A percentile compares a stretch with the other conserved stretches of the same genome.
Conservation (phyloP, 2,797 vertebrate genomes). For the Euthynnus affinis region DNA sequence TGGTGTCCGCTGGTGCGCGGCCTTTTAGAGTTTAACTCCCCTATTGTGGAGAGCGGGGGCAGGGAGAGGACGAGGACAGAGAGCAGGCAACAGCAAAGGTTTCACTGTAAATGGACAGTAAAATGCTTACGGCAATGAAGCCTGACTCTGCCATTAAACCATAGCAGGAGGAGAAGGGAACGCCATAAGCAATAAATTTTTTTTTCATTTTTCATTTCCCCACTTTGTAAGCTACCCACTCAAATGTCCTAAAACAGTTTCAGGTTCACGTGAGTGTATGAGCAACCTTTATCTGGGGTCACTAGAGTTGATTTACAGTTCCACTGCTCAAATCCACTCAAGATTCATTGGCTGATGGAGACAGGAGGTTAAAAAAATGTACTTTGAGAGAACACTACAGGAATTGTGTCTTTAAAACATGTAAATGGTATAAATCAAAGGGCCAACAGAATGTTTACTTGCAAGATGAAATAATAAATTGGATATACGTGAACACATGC, state of each 20-base stretch:
- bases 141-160: slow-evolving; percentile 68
- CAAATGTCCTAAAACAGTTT: slow-evolving; percentile 49
- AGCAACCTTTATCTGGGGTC: slow-evolving; percentile 52
- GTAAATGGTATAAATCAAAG: neutral
- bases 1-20: slow-evolving; percentile 77
- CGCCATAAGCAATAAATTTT: slow-evolving; percentile 46
- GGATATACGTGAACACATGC: neutral
- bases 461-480: slow-evolving; percentile 12
- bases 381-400: slow-evolving; percentile 10
- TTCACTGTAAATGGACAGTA: slow-evolving; percentile 80
- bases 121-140: slow-evolving; percentile 63
- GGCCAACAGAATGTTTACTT: slow-evolving; percentile 1
- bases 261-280: slow-evolving; percentile 47
- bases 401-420: slow-evolving; percentile 28
- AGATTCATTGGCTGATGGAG: slow-evolving; percentile 23
- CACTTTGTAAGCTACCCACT: slow-evolving; percentile 50
- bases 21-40: slow-evolving; percentile 83
- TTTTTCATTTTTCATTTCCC: slow-evolving; percentile 48
- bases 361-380: slow-evolving; percentile 44
- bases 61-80: slow-evolving; percentile 51
- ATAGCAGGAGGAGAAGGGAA: slow-evolving; percentile 28
- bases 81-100: slow-evolving; percentile 69
- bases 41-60: slow-evolving; percentile 58
- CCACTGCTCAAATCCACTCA: slow-evolving; percentile 6
- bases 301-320: slow-evolving; percentile 48